phyloP scores from a whole-genome alignment of 2,113 vertebrate species.

The Girardinichthys multiradiatus region DNA sequence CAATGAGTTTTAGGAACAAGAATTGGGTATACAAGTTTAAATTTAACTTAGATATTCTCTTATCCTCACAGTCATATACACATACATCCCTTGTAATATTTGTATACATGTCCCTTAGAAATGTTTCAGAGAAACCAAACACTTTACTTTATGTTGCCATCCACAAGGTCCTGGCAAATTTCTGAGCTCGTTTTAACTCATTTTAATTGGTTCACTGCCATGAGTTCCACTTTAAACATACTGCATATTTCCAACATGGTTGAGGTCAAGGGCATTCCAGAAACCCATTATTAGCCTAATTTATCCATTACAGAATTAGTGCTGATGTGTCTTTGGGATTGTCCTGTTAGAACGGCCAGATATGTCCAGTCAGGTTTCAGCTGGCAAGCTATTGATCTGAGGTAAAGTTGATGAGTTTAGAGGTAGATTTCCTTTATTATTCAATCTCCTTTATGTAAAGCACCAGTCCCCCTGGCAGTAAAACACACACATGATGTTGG shows the following conservation, averaged over 20 bases:
- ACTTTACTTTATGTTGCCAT: neutral
- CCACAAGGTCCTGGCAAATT: neutral
- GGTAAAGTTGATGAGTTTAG: neutral
- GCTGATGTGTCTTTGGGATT: too few species aligned
- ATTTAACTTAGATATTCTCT: neutral
- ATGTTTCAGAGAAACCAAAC: neutral
- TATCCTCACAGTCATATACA: neutral
- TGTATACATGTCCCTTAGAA: neutral
- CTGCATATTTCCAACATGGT: neutral
- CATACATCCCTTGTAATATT: neutral
- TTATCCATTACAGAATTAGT: neutral
- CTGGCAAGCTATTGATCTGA: neutral
- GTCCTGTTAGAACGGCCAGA: neutral
- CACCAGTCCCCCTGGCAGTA: too few species aligned
- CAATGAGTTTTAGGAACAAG: neutral
- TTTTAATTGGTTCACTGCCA: too few species aligned
- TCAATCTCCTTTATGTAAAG: neutral
- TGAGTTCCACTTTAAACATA: too few species aligned
- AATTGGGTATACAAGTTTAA: neutral
- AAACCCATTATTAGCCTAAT: neutral
- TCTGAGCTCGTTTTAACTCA: neutral
- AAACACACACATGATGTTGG: too few species aligned
- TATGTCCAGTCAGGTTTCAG: neutral
- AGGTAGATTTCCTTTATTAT: neutral
- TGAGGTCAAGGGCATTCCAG: too few species aligned